Conservation (phyloP, 2,113 vertebrate species). For the Thamnophis sirtalis region DNA sequence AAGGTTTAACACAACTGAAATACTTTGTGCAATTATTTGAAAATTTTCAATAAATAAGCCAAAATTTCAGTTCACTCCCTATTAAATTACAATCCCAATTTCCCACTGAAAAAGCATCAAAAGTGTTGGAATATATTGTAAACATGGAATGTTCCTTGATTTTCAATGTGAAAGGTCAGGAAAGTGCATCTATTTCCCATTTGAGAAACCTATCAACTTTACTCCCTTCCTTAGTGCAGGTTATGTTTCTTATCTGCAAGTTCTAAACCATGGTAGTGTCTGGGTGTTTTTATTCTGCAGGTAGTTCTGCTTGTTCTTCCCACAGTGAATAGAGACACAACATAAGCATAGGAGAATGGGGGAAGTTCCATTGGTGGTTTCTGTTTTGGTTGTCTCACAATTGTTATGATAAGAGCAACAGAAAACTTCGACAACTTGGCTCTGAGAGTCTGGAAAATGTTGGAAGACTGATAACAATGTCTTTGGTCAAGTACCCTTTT, state of each 20-base stretch:
- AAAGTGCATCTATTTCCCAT: background rate
- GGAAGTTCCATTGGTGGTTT: background rate
- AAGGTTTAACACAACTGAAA: constrained; percentile 35
- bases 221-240: background rate
- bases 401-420: background rate
- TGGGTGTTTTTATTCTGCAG: background rate
- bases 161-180: background rate
- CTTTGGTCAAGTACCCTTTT: background rate
- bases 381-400: background rate
- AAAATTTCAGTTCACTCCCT: background rate
- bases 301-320: background rate
- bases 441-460: background rate
- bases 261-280: background rate
- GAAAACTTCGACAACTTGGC: background rate
- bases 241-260: background rate
- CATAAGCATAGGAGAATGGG: background rate
- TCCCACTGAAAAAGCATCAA: background rate
- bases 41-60: constrained; percentile 17
- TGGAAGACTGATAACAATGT: background rate
- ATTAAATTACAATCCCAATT: background rate
- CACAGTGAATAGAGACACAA: background rate
- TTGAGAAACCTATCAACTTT: background rate
- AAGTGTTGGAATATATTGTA: background rate
- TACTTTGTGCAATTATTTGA: background rate
- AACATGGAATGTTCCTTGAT: background rate